A percentile compares a stretch with the other conserved stretches of the same genome.
phyloP scores from a whole-genome alignment of 1,140 invertebrate genomes.

The Bombus fervidus region DNA sequence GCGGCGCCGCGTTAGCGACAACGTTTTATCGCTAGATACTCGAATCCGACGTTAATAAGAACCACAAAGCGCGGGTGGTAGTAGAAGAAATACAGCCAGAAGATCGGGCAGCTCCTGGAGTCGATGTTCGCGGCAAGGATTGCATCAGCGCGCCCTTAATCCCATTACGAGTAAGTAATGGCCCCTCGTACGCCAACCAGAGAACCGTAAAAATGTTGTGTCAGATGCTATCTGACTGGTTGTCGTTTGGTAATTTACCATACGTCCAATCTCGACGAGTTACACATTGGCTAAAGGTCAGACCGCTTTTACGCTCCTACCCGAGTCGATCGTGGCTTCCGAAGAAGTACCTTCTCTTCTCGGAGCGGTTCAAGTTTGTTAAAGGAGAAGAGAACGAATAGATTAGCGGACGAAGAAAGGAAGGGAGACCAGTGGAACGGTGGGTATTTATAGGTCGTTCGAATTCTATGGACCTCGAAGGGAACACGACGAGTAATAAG shows the following conservation, averaged over 20 bases:
- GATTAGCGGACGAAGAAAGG: neutral
- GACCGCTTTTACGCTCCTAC: constrained; percentile 38
- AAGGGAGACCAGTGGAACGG: no score
- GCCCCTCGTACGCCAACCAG: constrained; percentile 45
- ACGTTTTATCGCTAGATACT: constrained; percentile 43
- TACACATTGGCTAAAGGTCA: constrained; percentile 56
- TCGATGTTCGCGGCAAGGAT: constrained; percentile 20
- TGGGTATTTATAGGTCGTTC: constrained; percentile 31
- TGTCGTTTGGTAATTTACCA: constrained; percentile 73
- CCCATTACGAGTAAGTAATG: constrained; percentile 74
- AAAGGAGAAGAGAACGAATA: no score
- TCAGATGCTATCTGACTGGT: constrained; percentile 68
- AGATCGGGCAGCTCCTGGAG: neutral
- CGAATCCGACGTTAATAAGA: neutral
- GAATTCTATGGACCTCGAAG: neutral
- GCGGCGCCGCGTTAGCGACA: neutral
- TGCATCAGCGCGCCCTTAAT: constrained; percentile 69
- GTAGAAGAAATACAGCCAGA: neutral
- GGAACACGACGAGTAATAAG: constrained; percentile 10
- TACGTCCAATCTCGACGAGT: neutral
- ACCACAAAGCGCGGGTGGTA: no score
- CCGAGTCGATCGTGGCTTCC: constrained; percentile 42
- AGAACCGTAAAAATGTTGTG: constrained; percentile 77
- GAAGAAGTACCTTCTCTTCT: constrained; percentile 18
- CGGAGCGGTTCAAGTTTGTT: no score